Evolutionary conservation across 2,797 vertebrate genomes (phyloP), one percentile per base, ranked within the genome.

Genomic region (Crenuchus spilurus): DNA sequence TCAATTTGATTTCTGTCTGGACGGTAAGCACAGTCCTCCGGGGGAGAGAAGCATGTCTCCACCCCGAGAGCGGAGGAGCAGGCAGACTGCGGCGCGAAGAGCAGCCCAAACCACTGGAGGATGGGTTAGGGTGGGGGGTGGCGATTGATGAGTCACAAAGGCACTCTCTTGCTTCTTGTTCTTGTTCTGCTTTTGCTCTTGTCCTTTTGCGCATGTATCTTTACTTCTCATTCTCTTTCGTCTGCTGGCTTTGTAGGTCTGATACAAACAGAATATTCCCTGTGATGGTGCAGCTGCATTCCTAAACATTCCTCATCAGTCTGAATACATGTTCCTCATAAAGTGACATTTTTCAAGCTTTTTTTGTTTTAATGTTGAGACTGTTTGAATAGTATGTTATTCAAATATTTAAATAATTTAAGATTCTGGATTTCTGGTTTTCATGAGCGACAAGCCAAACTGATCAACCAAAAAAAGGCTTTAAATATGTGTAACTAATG

Each of bases 101-200:
- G 22, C 57, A 46, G 31, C 33, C 31, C 67, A 13, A 58, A 70
- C 31, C 18, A 58, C 20, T 52, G 41, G 22, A 57, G 41, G 44
- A 41, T 30, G 37, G 62, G 37, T 28, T 44, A 28, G 35, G n/a
- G n/a, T n/a, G n/a, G n/a, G n/a, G n/a, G n/a, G n/a, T n/a, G 6
- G 28, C 20, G 48, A 41, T 26, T 33, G 46, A 52, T 51, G 65
- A 68, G 65, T 68, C 65, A 68, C 6, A 26, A 14, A 51, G 33
- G 46, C 31, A 16, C 28, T 18, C 26, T 48, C 13, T 1, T 8
- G 2, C 57, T 46, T 13, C 14, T 16, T 10, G 8, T 51, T 51
- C 48, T 51, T 20, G 20, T 2, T 48, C 42, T 24, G 10, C 22
- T 64, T 35, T 46, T 18, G 35, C 41, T 42, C 42, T n/a, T 49